Base-by-base conservation (phyloP, 2,113 vertebrate genomes). In the Pogona vitticeps region DNA sequence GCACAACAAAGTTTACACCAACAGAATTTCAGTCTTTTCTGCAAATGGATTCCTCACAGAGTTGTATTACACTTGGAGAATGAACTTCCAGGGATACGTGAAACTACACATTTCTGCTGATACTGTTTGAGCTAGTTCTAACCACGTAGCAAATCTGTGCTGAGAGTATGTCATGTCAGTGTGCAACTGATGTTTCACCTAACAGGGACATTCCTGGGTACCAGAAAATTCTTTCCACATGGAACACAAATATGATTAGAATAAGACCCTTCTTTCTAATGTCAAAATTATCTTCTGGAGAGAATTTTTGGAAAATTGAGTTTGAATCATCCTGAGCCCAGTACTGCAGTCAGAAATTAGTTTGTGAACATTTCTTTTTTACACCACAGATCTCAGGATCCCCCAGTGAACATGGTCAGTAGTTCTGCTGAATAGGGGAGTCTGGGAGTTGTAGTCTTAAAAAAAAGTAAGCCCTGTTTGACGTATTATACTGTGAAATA, bases 21-120 rank as follows among this genome's bases (percentile, higher is more conserved):
- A 10, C 46, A 52, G 46, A 10, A 52, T 52, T 52, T 52, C 10
- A 52, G 46, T 10, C 46, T 94, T 94, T 91, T 72, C 21, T 92
- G 80, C n/a, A 82, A 88, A 59, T 85, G 71, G 4, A 86, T 92
- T 88, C 92, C 82, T 82, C 92, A 56, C 89, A 73, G 87, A 87
- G 68, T 87, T 92, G 61, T 4, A 89, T 93, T 86, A 40, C 56
- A 92, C 72, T 65, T 23, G 81, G 36, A 21, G 80, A 9, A 71
- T 85, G 7, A 88, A 56, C 86, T 52, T 89, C 73, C 31, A 26
- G 63, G 82, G 76, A 9, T 28, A 61, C 31, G 14, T 86, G 88
- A 36, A 84, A 84, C 6, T 65, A 73, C 90, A 73, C 12, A 78
- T 85, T 85, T 70, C 52, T 89, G 14, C n/a, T 75, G 65, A 59